Evolutionary conservation across 2,113 vertebrate species (phyloP).

Genomic region (Lipophrys pholis): DNA sequence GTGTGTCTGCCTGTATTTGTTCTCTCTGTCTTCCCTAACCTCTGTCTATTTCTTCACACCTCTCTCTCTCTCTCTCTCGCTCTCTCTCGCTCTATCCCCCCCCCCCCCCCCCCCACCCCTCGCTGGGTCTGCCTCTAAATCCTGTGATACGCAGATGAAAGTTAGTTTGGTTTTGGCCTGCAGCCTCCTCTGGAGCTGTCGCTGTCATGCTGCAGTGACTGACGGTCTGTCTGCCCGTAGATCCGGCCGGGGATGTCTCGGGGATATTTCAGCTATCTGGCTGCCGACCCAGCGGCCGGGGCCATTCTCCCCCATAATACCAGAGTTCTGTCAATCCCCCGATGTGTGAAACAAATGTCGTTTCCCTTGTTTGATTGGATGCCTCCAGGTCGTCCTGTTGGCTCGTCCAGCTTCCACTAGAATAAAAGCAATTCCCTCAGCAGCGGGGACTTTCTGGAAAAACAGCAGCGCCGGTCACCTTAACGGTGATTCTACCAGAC

Average conservation of each 20-base stretch:
- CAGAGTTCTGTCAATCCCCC: conserved; percentile 29
- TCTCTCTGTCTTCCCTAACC: conserved; percentile 20
- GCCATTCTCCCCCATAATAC: conserved; percentile 16
- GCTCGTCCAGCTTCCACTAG: too few species aligned
- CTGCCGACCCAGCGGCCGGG: conserved; percentile 37
- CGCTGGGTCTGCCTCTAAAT: conserved; percentile 46
- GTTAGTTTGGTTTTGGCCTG: conserved; percentile 67
- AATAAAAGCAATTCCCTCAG: conserved; percentile 13
- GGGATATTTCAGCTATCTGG: conserved; percentile 50
- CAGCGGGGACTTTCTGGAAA: conserved; percentile 2
- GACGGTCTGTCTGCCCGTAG: conserved; percentile 47
- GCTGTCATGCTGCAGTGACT: conserved; percentile 58
- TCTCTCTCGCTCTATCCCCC: too few species aligned
- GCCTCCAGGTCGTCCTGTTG: conserved; percentile 36
- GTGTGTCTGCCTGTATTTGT: conserved; percentile 7
- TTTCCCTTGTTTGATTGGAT: conserved; percentile 44
- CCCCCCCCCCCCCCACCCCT: too few species aligned
- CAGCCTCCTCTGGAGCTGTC: conserved; percentile 59
- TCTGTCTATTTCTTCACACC: too few species aligned
- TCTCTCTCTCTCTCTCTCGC: too few species aligned
- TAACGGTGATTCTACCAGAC: background rate
- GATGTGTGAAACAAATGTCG: conserved; percentile 55
- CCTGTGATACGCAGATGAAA: conserved; percentile 68
- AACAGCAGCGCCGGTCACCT: background rate
- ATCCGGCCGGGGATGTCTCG: conserved; percentile 28